Conservation (phyloP, 2,113 vertebrate genomes). For the Callipepla californica region DNA sequence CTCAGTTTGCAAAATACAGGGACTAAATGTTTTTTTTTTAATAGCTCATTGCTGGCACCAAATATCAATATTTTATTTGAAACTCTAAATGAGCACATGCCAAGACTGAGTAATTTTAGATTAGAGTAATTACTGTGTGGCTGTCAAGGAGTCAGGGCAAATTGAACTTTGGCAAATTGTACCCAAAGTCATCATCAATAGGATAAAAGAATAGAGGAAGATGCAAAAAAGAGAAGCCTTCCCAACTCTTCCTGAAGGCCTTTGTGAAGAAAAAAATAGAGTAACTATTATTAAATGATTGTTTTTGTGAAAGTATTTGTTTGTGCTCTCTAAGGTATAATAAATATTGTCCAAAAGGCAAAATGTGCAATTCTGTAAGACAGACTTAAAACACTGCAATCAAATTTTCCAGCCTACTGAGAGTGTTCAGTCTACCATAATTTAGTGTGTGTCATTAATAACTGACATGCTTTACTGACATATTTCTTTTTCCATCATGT, state of each 20-base stretch:
- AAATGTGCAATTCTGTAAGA: constrained; percentile 35
- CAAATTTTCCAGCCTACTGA: constrained; percentile 23
- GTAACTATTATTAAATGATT: not conserved
- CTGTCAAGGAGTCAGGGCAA: not conserved
- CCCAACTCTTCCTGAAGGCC: not conserved
- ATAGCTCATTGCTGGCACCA: not conserved
- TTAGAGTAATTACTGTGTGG: not conserved
- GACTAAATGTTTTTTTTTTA: not conserved
- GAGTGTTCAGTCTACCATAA: not conserved
- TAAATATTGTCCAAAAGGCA: constrained; percentile 20
- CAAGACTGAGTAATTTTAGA: not conserved
- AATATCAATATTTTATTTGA: not conserved
- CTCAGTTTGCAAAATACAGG: not conserved
- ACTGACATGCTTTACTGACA: not conserved
- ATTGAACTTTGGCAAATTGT: not conserved
- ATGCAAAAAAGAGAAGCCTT: not conserved
- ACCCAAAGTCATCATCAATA: not conserved
- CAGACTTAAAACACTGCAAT: constrained; percentile 19
- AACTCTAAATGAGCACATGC: not conserved
- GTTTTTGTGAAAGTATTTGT: not conserved
- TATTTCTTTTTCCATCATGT: not conserved
- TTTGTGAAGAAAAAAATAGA: not conserved
- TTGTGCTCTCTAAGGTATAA: not conserved
- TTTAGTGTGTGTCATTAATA: constrained; percentile 39
- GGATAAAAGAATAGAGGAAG: not conserved